A percentile compares a stretch with the other conserved stretches of the same genome.
These are phyloP conservation scores for Machimus rusticus DNA, from an alignment of 2,888 invertebrate species.

Conservation along the genomic window DNA sequence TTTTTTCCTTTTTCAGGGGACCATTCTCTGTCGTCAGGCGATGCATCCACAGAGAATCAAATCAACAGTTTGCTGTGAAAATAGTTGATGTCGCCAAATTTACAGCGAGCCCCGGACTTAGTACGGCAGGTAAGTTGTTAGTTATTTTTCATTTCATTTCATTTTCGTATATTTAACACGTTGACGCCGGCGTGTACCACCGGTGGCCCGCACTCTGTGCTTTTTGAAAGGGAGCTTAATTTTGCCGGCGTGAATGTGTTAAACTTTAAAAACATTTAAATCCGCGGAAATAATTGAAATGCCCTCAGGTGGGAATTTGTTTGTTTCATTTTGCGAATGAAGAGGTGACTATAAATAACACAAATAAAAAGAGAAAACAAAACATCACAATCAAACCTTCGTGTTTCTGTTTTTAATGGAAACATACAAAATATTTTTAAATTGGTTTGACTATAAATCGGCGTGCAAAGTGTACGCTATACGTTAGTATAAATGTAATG, in stretches of 20 bases:
- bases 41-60: constrained; percentile 93
- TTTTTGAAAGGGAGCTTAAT: too few relatives aligned
- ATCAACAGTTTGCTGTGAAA: constrained; percentile 97
- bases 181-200: too few relatives aligned
- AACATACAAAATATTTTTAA: not conserved
- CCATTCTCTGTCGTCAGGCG: constrained; percentile 95
- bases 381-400: not conserved
- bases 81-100: constrained; percentile 98
- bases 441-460: not conserved
- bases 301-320: not conserved
- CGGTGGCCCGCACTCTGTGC: too few relatives aligned
- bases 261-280: not conserved
- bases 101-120: constrained; percentile 94
- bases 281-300: not conserved
- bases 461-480: not conserved
- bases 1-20: constrained; percentile 69
- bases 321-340: not conserved
- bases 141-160: not conserved
- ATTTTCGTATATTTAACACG: not conserved
- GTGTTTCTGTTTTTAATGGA: not conserved
- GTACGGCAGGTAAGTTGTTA: constrained; percentile 82
- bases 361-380: not conserved
- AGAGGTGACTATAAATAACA: not conserved
- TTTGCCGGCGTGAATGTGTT: too few relatives aligned
- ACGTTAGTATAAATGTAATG: too few relatives aligned